phyloP scores from a whole-genome alignment of 2,113 vertebrate genomes.

The Hydrochoerus hydrochaeris region DNA sequence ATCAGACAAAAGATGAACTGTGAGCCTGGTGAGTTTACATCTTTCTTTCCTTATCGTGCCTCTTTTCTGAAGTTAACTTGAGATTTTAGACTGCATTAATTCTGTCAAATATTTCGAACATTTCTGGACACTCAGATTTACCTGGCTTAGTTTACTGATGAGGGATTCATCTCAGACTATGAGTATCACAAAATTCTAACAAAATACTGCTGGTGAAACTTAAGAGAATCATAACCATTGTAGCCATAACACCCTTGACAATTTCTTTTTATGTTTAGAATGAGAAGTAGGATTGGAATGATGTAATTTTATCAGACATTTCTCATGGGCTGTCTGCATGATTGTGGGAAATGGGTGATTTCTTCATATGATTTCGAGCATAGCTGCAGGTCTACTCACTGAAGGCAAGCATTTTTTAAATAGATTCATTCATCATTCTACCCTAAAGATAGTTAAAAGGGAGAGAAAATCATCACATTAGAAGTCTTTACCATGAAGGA shows the following conservation, averaged over 20 bases:
- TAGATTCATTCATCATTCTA: neutral
- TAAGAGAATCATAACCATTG: neutral
- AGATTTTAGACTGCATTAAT: neutral
- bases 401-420: neutral
- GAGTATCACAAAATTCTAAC: conserved; percentile 14
- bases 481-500: neutral
- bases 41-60: neutral
- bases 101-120: conserved; percentile 24
- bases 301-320: neutral
- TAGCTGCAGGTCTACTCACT: neutral
- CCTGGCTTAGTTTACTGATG: neutral
- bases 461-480: neutral
- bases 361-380: neutral
- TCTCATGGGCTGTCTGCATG: too few relatives aligned
- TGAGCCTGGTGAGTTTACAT: neutral
- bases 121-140: neutral
- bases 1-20: neutral
- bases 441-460: neutral
- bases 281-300: neutral
- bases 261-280: neutral
- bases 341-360: neutral
- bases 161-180: neutral
- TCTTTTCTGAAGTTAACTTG: neutral
- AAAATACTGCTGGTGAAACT: neutral
- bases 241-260: neutral